Evolutionary conservation across 1,140 invertebrate species (phyloP), one percentile per base, ranked within the genome.

Genomic region (Bombus fervidus): DNA sequence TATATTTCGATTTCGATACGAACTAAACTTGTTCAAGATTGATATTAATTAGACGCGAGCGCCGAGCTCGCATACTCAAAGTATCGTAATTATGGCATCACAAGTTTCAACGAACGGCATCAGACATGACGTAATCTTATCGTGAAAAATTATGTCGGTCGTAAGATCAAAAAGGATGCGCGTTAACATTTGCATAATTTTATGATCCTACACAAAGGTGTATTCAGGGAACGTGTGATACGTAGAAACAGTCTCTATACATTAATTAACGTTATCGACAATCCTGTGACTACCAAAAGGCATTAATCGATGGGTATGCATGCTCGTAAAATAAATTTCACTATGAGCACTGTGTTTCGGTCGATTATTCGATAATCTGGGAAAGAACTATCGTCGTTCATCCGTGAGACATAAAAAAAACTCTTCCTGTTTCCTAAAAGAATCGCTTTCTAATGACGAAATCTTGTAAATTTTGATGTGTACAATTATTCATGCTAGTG

Each of bases 381-480:
- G 18, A 34, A 41, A 66, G 47, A 83, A 81, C 72, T 66, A 86
- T 86, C 57, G 71, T 47, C 62, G 62, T 66, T 83, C 53, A 53
- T 83, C 77, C 22, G 76, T 47, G 25, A n/a, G n/a, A 39, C 25
- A 25, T 41, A 18, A 80, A 79, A 79, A 37, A 86, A 64, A 86
- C 87, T 81, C 76, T 86, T 81, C 84, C 81, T 76, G 31, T 86
- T 81, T 84, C 62, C 78, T 77, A 31, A 69, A 79, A 77, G 78
- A 84, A 89, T 84, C 85, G 62, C 78, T 90, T 90, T 90, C 87
- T 87, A 90, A 89, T 89, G 87, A 71, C 47, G 87, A 89, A 89
- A 89, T 53, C 64, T 43, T 41, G 57, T n/a, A 47, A 34, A 47
- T 82, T 86, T 69, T 79, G 57, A 75, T 10, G 68, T 28, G 6